These are phyloP conservation scores for Semaprochilodus insignis DNA, from an alignment of 2,797 vertebrate species.

Conservation along the genomic window DNA sequence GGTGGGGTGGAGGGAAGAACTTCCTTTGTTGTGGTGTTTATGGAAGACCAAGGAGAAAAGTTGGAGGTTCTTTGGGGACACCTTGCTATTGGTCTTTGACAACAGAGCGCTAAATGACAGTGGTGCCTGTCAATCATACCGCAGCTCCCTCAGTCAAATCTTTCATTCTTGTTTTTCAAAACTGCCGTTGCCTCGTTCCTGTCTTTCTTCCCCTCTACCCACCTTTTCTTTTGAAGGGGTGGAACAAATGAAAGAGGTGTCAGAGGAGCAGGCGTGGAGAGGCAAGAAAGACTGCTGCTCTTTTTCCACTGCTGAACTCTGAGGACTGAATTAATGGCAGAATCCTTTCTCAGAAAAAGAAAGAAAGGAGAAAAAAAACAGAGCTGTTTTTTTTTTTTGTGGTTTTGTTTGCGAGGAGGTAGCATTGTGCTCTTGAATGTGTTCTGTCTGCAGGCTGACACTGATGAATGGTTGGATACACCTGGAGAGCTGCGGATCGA, in stretches of 20 bases:
- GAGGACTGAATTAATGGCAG: conserved; percentile 52
- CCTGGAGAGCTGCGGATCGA: conserved; percentile 54
- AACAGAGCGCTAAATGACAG: conserved; percentile 36
- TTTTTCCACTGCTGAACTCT: conserved; percentile 35
- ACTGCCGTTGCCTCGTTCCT: conserved; percentile 31
- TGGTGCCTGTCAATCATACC: conserved; percentile 44
- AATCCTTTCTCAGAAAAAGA: conserved; percentile 22
- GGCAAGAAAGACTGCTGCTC: conserved; percentile 4
- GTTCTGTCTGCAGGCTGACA: conserved; percentile 43
- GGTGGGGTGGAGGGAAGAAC: neutral
- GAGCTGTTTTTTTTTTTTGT: neutral
- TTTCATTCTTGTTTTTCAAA: conserved; percentile 47
- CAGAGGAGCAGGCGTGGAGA: conserved; percentile 34
- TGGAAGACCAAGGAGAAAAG: conserved; percentile 16
- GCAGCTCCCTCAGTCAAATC: conserved; percentile 42
- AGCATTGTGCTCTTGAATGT: conserved; percentile 26
- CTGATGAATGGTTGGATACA: conserved; percentile 54
- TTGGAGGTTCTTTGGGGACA: conserved; percentile 29
- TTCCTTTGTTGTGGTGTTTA: neutral
- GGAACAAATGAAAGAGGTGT: conserved; percentile 55
- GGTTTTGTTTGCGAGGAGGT: neutral
- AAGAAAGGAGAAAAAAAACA: neutral
- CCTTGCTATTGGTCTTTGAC: conserved; percentile 44
- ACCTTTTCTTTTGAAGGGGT: conserved; percentile 35
- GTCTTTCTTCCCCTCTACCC: conserved; percentile 18